These are phyloP conservation scores for Deroplatys truncata DNA, from an alignment of 2,888 invertebrate genomes.

Conservation along the genomic window DNA sequence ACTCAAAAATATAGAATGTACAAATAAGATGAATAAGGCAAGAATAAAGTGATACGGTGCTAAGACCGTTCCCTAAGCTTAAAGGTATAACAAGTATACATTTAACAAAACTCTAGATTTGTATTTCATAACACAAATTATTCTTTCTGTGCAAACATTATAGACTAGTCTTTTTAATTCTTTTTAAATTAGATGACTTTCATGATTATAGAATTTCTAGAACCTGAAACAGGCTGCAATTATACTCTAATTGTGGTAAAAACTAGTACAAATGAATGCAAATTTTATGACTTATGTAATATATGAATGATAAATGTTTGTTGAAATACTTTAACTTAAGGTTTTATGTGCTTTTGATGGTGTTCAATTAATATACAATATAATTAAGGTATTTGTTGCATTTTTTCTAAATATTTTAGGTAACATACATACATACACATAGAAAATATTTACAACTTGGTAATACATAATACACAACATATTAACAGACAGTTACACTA, in stretches of 20 bases:
- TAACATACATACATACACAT: background rate
- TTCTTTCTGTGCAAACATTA: background rate
- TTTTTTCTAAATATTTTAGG: background rate
- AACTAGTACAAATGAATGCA: background rate
- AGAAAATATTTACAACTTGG: slow-evolving; percentile 6
- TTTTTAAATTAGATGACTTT: background rate
- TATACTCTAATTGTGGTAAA: background rate
- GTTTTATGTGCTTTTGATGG: background rate
- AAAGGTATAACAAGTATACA: background rate
- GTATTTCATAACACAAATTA: background rate
- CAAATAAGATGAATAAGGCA: background rate
- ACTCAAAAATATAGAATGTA: slow-evolving; percentile 10
- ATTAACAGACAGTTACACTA: background rate
- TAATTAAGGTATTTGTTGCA: background rate
- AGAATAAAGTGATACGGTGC: background rate
- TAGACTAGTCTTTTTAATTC: background rate
- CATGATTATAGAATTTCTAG: background rate
- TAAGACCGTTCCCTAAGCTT: background rate
- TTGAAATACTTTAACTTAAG: background rate
- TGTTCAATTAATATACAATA: background rate
- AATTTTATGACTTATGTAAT: background rate
- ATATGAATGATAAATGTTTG: background rate
- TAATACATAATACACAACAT: background rate
- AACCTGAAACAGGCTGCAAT: background rate
- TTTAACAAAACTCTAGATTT: background rate